Conservation (phyloP, 1,140 invertebrate genomes). For the Heliconius hermathena region DNA sequence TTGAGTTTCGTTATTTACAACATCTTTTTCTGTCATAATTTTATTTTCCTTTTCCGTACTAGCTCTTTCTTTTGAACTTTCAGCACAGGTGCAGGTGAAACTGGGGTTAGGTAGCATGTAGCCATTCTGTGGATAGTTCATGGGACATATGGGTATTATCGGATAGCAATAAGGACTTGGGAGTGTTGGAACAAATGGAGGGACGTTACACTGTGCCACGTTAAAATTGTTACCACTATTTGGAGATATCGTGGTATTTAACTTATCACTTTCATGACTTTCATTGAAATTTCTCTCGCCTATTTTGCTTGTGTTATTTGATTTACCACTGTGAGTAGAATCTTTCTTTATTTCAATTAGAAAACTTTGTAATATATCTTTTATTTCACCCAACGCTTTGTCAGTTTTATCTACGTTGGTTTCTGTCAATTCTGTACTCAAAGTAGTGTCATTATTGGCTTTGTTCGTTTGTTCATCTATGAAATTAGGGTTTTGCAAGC, state of each 20-base stretch:
- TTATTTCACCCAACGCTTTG: conserved; percentile 69
- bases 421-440: conserved; percentile 59
- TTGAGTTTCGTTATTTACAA: conserved; percentile 55
- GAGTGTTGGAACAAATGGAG: conserved; percentile 52
- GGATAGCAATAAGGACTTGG: conserved; percentile 68
- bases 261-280: conserved; percentile 39
- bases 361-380: conserved; percentile 71
- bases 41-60: conserved; percentile 36
- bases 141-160: conserved; percentile 63
- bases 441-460: conserved; percentile 46
- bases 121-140: conserved; percentile 61
- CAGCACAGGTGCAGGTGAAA: conserved; percentile 55
- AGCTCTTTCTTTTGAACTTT: conserved; percentile 48
- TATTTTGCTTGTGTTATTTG: conserved; percentile 42
- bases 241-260: conserved; percentile 37
- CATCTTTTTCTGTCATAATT: conserved; percentile 33
- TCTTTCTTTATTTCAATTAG: conserved; percentile 71
- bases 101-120: conserved; percentile 60
- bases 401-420: conserved; percentile 59
- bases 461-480: conserved; percentile 42
- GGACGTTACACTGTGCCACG: conserved; percentile 36
- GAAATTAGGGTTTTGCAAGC: conserved; percentile 39
- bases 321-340: conserved; percentile 51
- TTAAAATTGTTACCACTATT: conserved; percentile 48
- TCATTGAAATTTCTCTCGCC: conserved; percentile 33